Conservation (phyloP, 2,888 invertebrate genomes). For the Tenthredo amoena region DNA sequence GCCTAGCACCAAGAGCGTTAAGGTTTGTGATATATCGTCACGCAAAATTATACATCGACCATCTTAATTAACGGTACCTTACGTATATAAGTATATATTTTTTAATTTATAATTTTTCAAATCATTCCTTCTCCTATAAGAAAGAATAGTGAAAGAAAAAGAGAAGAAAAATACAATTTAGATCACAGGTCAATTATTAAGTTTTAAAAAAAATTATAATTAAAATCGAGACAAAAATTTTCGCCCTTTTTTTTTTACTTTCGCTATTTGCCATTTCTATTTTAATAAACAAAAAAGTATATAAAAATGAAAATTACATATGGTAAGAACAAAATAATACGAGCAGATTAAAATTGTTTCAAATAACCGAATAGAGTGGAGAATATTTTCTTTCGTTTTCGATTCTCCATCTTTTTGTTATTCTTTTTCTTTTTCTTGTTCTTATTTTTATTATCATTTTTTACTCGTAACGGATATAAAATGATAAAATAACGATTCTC, state of each 20-base stretch:
- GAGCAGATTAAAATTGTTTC: background rate
- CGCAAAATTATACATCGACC: background rate
- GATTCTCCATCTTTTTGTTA: background rate
- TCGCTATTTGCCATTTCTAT: no score
- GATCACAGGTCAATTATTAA: no score
- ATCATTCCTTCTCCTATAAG: background rate
- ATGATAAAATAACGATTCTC: conserved; percentile 24
- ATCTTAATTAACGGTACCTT: no score
- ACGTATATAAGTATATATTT: no score
- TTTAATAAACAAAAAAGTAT: no score
- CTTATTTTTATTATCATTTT: background rate
- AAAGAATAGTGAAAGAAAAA: background rate
- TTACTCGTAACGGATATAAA: background rate
- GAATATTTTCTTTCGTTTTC: background rate
- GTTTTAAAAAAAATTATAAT: no score
- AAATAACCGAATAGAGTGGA: background rate
- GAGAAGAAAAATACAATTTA: no score
- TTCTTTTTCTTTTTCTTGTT: background rate
- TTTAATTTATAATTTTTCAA: background rate
- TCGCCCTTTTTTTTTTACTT: no score
- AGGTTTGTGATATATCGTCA: background rate
- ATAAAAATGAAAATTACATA: no score
- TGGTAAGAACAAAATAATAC: no score
- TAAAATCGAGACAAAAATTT: no score
- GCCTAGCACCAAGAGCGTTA: background rate